These are phyloP conservation scores for Globicephala melas DNA, from an alignment of 2,113 vertebrate genomes.

Conservation along the genomic window DNA sequence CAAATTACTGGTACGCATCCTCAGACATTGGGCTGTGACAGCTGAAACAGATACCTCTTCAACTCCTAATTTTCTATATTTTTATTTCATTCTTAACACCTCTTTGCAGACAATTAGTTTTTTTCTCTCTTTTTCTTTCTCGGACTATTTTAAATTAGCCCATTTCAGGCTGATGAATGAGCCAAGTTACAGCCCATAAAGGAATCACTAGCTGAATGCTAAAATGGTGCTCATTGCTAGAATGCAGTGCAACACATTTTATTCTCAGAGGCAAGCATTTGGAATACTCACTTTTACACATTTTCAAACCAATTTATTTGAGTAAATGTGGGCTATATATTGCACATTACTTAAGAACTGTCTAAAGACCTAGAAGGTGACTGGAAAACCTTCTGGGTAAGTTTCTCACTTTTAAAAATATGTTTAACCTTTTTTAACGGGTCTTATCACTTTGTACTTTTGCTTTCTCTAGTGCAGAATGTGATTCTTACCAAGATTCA, in stretches of 20 bases:
- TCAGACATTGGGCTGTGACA: background rate
- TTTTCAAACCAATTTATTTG: conserved; percentile 31
- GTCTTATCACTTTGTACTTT: background rate
- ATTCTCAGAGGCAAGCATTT: conserved; percentile 13
- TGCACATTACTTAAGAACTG: background rate
- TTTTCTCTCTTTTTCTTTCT: conserved; percentile 37
- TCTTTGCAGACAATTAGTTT: conserved; percentile 66
- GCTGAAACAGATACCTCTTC: conserved; percentile 36
- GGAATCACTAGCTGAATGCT: background rate
- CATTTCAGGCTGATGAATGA: conserved; percentile 57
- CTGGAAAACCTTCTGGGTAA: background rate
- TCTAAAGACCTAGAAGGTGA: background rate
- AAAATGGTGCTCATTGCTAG: background rate
- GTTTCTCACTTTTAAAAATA: background rate
- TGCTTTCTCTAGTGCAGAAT: background rate
- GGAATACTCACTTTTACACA: background rate
- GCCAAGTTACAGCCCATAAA: conserved; percentile 42
- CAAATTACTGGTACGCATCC: conserved; percentile 28
- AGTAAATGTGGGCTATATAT: background rate
- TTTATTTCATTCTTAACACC: conserved; percentile 64
- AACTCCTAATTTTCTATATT: conserved; percentile 57
- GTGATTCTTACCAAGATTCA: background rate
- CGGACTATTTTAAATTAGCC: conserved; percentile 57
- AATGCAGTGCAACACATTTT: background rate
- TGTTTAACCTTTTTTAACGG: background rate